Conservation (phyloP, 2,797 vertebrate species). For the Lithobates sylvaticus region DNA sequence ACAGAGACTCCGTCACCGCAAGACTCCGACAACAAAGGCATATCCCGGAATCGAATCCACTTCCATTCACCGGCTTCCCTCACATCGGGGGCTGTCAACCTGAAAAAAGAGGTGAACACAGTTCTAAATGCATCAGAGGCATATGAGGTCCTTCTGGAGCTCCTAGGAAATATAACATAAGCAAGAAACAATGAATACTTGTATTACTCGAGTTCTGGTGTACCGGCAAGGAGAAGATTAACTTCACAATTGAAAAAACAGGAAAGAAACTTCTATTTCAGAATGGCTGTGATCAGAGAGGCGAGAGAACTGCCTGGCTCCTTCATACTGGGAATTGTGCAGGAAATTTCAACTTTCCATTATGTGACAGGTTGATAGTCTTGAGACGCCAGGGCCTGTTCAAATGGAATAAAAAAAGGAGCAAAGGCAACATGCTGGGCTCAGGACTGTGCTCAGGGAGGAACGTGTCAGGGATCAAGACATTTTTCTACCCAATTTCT, state of each 20-base stretch:
- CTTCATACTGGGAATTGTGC: conserved; percentile 7
- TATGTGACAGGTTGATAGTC: not conserved
- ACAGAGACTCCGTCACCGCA: conserved; percentile 19
- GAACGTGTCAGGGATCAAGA: no score
- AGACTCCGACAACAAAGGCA: conserved; percentile 29
- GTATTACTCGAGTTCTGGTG: conserved; percentile 23
- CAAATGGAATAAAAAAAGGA: not conserved
- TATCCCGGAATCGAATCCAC: not conserved
- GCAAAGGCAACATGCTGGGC: not conserved
- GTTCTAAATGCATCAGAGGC: conserved; percentile 46
- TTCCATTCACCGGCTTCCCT: conserved; percentile 24
- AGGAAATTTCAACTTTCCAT: not conserved
- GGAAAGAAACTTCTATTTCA: conserved; percentile 14
- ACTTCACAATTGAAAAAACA: conserved; percentile 37
- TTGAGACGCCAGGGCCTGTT: not conserved
- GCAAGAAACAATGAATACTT: conserved; percentile 51
- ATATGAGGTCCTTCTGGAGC: conserved; percentile 7
- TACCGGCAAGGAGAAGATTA: conserved; percentile 27
- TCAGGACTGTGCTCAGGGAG: no score
- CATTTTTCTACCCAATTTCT: no score
- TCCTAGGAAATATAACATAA: conserved; percentile 19
- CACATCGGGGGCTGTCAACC: conserved; percentile 47
- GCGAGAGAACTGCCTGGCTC: conserved; percentile 13
- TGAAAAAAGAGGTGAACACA: conserved; percentile 46
- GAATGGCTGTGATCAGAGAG: conserved; percentile 29